phyloP scores from a whole-genome alignment of 2,113 vertebrate species.

The Lamprotornis superbus region DNA sequence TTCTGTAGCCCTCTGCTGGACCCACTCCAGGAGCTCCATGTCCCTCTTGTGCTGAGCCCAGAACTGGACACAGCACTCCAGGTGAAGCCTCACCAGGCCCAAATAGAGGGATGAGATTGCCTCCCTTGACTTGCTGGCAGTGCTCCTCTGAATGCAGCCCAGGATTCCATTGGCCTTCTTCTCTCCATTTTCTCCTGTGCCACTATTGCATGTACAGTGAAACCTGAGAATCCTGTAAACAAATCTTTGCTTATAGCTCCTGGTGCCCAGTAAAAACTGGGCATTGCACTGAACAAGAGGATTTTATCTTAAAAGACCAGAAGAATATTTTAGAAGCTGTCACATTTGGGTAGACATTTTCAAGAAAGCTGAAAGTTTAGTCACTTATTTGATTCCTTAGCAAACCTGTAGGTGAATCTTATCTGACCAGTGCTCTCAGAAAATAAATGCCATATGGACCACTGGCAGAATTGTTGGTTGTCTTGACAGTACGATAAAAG shows the following conservation, averaged over 20 bases:
- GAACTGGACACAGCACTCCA: not conserved
- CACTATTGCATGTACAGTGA: not conserved
- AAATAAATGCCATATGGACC: not conserved
- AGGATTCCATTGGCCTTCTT: not conserved
- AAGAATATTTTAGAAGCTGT: not conserved
- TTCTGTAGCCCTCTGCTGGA: not conserved
- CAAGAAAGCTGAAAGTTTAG: not conserved
- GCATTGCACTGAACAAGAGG: not conserved
- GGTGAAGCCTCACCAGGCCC: not conserved
- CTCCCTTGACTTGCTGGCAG: not conserved
- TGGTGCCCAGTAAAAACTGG: not conserved
- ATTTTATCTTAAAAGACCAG: not conserved
- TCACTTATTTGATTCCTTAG: not conserved
- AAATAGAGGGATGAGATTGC: not conserved
- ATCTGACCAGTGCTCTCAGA: not conserved
- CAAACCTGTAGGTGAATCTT: not conserved
- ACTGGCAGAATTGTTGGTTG: not conserved
- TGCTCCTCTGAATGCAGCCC: not conserved
- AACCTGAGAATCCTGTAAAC: not conserved
- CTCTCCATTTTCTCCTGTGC: not conserved
- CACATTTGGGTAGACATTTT: not conserved
- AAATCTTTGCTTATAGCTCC: not conserved
- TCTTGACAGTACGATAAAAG: not conserved
- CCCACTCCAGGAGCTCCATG: not conserved
- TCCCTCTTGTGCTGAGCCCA: not conserved